A percentile compares a stretch with the other conserved stretches of the same genome.
These are phyloP conservation scores for Parnassius apollo DNA, from an alignment of 2,888 invertebrate species.

Conservation along the genomic window DNA sequence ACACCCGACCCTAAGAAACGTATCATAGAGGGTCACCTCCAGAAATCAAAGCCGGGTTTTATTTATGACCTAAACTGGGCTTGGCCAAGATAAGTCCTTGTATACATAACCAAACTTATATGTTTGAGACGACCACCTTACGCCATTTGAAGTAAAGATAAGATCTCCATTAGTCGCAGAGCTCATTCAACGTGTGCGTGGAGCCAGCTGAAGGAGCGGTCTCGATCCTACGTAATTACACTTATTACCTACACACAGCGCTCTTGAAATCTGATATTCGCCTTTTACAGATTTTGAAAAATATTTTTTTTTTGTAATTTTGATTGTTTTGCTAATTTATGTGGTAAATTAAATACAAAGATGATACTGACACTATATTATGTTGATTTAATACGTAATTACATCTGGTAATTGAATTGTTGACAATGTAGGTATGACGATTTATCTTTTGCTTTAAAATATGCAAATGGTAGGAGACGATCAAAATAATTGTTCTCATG, in stretches of 20 bases:
- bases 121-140: constrained; percentile 66
- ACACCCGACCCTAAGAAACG: constrained; percentile 57
- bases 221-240: constrained; percentile 58
- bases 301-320: constrained; percentile 15
- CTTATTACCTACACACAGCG: constrained; percentile 53
- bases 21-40: constrained; percentile 62
- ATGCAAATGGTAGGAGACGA: neutral
- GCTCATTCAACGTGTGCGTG: constrained; percentile 72
- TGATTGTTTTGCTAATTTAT: no score
- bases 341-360: no score
- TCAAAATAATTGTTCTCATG: neutral
- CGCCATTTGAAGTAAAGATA: constrained; percentile 67
- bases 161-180: constrained; percentile 75
- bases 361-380: no score
- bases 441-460: no score
- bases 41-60: constrained; percentile 74
- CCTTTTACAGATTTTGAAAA: constrained; percentile 43
- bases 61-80: constrained; percentile 72
- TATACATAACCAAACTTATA: constrained; percentile 70
- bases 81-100: constrained; percentile 66
- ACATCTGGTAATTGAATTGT: no score
- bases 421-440: no score
- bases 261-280: constrained; percentile 50
- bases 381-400: no score
- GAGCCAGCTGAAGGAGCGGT: constrained; percentile 48